Conservation (phyloP, 2,113 vertebrate species). For the Indri indri region DNA sequence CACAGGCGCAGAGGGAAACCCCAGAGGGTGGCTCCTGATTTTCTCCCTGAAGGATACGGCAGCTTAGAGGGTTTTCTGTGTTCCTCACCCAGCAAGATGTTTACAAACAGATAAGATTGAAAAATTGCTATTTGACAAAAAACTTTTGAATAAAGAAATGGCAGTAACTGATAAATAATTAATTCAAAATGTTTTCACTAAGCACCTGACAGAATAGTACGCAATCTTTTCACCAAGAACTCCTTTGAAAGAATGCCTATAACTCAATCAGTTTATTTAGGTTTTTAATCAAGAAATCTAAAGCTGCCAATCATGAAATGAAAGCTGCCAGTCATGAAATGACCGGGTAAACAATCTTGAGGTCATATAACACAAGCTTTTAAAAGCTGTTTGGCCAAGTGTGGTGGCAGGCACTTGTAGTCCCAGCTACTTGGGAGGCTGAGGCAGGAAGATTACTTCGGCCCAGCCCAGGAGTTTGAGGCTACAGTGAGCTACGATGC, state of each 20-base stretch:
- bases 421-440: no score
- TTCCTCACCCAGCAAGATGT: background rate
- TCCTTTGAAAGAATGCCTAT: background rate
- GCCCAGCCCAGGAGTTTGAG: no score
- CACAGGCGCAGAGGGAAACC: background rate
- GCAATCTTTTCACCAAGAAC: background rate
- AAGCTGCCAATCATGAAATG: no score
- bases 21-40: background rate
- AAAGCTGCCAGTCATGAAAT: no score
- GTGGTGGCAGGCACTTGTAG: no score
- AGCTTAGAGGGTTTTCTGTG: background rate
- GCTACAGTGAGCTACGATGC: no score
- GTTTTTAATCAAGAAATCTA: background rate
- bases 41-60: background rate
- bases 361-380: background rate
- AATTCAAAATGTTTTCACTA: slow-evolving; percentile 48
- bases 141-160: background rate
- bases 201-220: background rate
- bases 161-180: background rate
- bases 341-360: background rate
- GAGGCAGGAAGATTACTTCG: no score
- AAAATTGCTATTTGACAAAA: background rate
- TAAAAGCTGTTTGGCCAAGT: background rate
- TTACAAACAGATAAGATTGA: background rate
- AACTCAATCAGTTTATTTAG: background rate